phyloP scores from a whole-genome alignment of 92 coral and sea anemone genomes.

The Parazoanthus swiftii region DNA sequence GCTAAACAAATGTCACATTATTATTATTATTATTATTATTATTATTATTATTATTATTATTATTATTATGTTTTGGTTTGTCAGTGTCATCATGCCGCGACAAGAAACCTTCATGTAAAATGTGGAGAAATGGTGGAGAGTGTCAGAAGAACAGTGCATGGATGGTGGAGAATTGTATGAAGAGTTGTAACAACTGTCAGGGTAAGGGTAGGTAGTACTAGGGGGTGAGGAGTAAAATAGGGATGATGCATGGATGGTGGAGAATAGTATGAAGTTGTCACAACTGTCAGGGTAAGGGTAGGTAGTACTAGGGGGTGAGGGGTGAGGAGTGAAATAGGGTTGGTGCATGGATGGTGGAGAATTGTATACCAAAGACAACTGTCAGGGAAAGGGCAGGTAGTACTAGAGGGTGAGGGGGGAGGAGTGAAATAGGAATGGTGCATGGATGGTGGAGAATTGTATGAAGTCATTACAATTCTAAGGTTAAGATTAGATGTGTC shows the following conservation, averaged over 20 bases:
- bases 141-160: slow-evolving; percentile 68
- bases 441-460: slow-evolving; percentile 82
- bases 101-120: slow-evolving; percentile 60
- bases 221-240: neutral
- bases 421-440: slow-evolving; percentile 8
- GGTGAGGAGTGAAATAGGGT: slow-evolving; percentile 2
- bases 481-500: slow-evolving; percentile 41
- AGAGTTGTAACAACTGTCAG: slow-evolving; percentile 81
- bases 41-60: too few species aligned
- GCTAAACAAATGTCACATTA: too few species aligned
- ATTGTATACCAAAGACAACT: slow-evolving; percentile 73
- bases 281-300: slow-evolving; percentile 76
- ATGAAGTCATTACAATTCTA: slow-evolving; percentile 81
- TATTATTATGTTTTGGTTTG: neutral
- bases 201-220: slow-evolving; percentile 46
- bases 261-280: slow-evolving; percentile 81
- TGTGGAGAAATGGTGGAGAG: slow-evolving; percentile 82
- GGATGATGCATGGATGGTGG: slow-evolving; percentile 69
- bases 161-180: slow-evolving; percentile 84
- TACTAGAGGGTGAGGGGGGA: neutral
- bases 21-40: too few species aligned
- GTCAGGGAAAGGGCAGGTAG: slow-evolving; percentile 63
- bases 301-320: neutral
- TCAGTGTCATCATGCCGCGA: slow-evolving; percentile 75
- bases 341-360: slow-evolving; percentile 67